Base-by-base conservation (phyloP, 2,113 vertebrate species). In the Urocolius indicus region DNA sequence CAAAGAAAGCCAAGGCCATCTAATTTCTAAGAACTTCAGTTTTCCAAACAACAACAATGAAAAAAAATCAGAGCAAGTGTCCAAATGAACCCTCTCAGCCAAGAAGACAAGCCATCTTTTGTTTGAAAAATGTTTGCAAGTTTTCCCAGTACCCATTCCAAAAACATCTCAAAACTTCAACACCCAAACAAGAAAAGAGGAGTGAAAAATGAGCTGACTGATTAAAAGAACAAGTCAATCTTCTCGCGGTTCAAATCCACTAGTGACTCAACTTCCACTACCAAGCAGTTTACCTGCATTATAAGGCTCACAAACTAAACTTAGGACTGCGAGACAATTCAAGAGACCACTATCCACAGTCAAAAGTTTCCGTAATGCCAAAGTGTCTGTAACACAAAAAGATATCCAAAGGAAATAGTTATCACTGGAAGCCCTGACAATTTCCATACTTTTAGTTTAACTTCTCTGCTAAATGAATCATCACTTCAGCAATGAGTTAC, bases 11-110 rank as follows among this genome's bases (percentile, higher is more conserved):
- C 93, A 97, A 95, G 85, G 90, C 95, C 88, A 94, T 90, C 88
- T 84, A 90, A 96, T 88, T 95, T 97, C 95, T 97, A 97, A 97
- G 95, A 96, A 97, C 86, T 94, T 95, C 85, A 71, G 82, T 94
- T 96, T 96, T 95, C 63, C 93, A 95, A 97, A 95, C 80, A 91
- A 57, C 30, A 66, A 72, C 61, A 55, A 18, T 38, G 78, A 65
- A 63, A 89, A 75, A 84, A 84, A 79, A n/a, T 63, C 75, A 90
- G 78, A 80, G 51, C 51, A 77, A 95, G 63, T 95, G 86, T 94
- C 94, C 90, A 94, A 88, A 80, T 83, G 93, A 96, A 93, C 82
- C 90, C 94, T 94, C 82, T 79, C 94, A 95, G 90, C 45, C 94
- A 97, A 80, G 62, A 90, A 92, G 92, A 92, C 94, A 96, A 95